phyloP scores from a whole-genome alignment of 2,113 vertebrate species.

The Neolamprologus ventralis region DNA sequence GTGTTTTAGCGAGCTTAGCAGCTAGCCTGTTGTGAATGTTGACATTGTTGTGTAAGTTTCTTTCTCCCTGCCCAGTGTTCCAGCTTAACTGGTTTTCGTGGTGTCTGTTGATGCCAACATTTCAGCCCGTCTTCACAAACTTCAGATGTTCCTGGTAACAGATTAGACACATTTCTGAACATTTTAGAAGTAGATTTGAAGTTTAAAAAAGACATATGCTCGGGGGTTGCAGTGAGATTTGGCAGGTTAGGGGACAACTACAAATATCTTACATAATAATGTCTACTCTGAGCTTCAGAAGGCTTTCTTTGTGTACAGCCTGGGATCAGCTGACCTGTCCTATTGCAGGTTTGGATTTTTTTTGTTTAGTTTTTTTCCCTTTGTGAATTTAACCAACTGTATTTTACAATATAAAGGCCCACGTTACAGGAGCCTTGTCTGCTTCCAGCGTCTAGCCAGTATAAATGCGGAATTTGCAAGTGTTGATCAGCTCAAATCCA shows the following conservation, averaged over 20 bases:
- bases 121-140: not conserved
- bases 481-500: not conserved
- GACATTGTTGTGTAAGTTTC: conserved; percentile 28
- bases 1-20: not conserved
- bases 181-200: not conserved
- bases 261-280: not conserved
- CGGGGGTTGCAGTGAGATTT: not conserved
- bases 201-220: not conserved
- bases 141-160: too few species aligned
- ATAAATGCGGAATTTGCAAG: not conserved
- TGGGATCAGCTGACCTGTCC: not conserved
- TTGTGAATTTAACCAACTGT: not conserved
- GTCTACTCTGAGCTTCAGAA: not conserved
- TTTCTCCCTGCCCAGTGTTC: not conserved
- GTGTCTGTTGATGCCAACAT: not conserved
- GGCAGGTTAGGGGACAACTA: not conserved
- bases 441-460: not conserved
- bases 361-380: not conserved
- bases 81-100: not conserved
- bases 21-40: conserved; percentile 49
- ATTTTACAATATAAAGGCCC: not conserved
- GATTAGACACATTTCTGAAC: not conserved
- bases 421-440: not conserved
- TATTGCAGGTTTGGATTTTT: not conserved
- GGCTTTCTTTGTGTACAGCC: not conserved